Base-by-base conservation (phyloP, 2,113 vertebrate species). In the Daubentonia madagascariensis region DNA sequence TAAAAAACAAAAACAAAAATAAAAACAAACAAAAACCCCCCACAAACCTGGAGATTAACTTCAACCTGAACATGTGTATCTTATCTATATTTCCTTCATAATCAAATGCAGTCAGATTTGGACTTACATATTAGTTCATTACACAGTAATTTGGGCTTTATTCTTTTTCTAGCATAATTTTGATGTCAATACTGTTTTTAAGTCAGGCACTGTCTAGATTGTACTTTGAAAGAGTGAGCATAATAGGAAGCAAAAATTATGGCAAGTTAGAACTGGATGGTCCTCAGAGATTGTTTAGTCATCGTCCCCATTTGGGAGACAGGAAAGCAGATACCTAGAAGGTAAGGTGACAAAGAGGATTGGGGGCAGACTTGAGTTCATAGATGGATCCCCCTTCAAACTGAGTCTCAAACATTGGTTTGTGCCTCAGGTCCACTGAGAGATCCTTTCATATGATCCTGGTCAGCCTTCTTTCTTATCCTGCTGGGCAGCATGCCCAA, bases 101-200 rank as follows among this genome's bases (percentile, higher is more conserved):
- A 78, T 59, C 18, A 85, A 70, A 73, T 52, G 17, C 1, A 85
- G 5, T 40, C 61, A 88, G 52, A 81, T 72, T 65, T 92, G 30
- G 13, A 59, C 13, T 84, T 35, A 63, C 73, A 5, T 84, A 80
- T 61, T 81, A 57, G 35, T 73, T 87, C 2, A 50, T 70, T 75
- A 43, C 25, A 28, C 8, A 37, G 25, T 78, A 87, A 70, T 63
- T 32, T 88, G 70, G 40, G 2, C 78, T 96, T n/a, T 40, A 83
- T 61, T 89, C 48, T 78, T 96, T 94, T 89, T 52, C 43, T 85
- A 84, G 72, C 25, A 12, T 61, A 40, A 54, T 94, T 96, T 94
- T 95, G 65, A 81, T 83, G 30, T 72, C 45, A 81, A 1, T 91
- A 81, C 79, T 92, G 6, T 92, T 83, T 88, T 85, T 67, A 94